Evolutionary conservation across 2,888 invertebrate genomes (phyloP), one percentile per base, ranked within the genome.

Genomic region (Lymantria dispar): DNA sequence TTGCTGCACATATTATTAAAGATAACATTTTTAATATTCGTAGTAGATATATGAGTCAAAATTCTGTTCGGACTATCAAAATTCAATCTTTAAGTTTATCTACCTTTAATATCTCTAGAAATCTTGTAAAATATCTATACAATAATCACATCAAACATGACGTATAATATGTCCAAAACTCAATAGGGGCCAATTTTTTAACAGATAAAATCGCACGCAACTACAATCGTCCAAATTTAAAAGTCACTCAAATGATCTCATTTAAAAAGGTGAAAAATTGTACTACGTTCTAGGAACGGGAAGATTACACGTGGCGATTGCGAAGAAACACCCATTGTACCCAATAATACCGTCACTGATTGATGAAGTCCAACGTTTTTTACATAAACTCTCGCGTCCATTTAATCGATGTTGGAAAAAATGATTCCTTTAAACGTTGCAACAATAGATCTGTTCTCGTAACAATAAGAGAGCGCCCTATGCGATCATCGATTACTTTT

Each of bases 401-500:
- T 85, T 81, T 84, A 78, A 83, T 82, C 60, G 68, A 75, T 71
- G 62, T 62, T 45, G 66, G 63, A 80, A 84, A 85, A 83, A 82
- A 78, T 14, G 67, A 56, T 68, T 70, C 66, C 57, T 69, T 76
- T 74, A 81, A 84, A 80, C 80, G 78, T n/a, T 73, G 71, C 80
- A 87, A 90, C 91, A 91, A 91, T 90, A 70, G 88, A 63, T 68
- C 69, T 84, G 87, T 86, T 66, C 83, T 84, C 76, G 70, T 69
- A 71, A 79, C 82, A 82, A 83, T 79, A 69, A 74, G 68, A 75
- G 76, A 68, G 68, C 73, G 78, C 74, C 81, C 77, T 75, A 76
- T 79, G 75, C 87, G 88, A 85, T 90, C 90, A 90, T 91, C 89
- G 91, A 90, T 91, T 91, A 89, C 80, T 88, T 90, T 89, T 90